A percentile compares a stretch with the other conserved stretches of the same genome.
These are phyloP conservation scores for Matsumurasca onukii DNA, from an alignment of 1,140 invertebrate genomes.

Conservation along the genomic window DNA sequence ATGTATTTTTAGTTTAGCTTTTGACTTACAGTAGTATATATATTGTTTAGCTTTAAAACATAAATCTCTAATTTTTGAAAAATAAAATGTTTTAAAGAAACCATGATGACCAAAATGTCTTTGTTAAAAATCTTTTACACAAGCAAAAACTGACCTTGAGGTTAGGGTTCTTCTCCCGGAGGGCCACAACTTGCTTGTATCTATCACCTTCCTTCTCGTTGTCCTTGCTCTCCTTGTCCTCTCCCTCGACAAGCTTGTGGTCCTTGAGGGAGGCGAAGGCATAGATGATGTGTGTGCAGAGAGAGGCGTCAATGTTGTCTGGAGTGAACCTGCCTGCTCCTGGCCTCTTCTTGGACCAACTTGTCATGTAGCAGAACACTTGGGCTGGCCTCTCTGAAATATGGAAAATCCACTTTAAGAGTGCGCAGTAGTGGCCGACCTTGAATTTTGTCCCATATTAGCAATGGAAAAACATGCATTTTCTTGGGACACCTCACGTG, in stretches of 20 bases:
- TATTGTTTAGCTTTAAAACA: no score
- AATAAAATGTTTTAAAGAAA: no score
- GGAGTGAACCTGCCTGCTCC: slow-evolving; percentile 83
- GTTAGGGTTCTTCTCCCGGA: slow-evolving; percentile 87
- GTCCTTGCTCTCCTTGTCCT: slow-evolving; percentile 69
- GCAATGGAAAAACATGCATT: no score
- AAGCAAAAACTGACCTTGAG: slow-evolving; percentile 78
- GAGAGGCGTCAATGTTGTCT: slow-evolving; percentile 79
- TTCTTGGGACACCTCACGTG: no score
- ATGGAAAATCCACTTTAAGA: no score
- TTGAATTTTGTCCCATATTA: no score
- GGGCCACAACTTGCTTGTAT: slow-evolving; percentile 77
- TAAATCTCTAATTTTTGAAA: no score
- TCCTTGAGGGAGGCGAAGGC: slow-evolving; percentile 89
- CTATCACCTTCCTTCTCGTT: slow-evolving; percentile 77
- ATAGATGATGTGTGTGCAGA: slow-evolving; percentile 93
- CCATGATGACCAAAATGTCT: no score
- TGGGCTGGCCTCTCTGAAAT: slow-evolving; percentile 72
- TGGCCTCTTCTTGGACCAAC: slow-evolving; percentile 89
- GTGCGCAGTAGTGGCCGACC: no score
- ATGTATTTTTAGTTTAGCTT: neutral
- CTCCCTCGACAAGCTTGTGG: slow-evolving; percentile 73
- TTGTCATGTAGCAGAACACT: slow-evolving; percentile 92
- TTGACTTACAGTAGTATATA: no score
- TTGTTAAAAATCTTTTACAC: no score